Evolutionary conservation across 2,888 invertebrate genomes (phyloP).

Genomic region (Alloplasta piceator): DNA sequence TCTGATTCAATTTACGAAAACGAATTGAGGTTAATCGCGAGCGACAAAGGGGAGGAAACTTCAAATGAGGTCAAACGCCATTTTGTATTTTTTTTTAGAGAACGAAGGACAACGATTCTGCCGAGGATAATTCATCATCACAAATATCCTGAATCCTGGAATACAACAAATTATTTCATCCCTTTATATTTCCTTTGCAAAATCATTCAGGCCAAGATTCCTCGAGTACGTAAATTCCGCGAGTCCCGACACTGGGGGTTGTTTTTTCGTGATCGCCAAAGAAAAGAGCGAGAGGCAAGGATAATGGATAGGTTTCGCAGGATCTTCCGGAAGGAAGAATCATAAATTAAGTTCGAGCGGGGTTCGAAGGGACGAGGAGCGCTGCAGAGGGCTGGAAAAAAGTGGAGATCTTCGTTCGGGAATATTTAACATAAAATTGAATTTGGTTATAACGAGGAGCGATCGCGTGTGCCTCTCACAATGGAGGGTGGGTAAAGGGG

Average conservation of each 20-base stretch:
- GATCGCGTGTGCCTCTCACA: slow-evolving; percentile 67
- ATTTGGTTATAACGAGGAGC: slow-evolving; percentile 80
- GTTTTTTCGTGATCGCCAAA: neutral
- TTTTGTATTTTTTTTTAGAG: too few species aligned
- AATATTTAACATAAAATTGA: slow-evolving; percentile 81
- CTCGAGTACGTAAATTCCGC: slow-evolving; percentile 43
- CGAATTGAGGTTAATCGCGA: too few species aligned
- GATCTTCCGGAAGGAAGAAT: slow-evolving; percentile 70
- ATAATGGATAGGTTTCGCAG: slow-evolving; percentile 69
- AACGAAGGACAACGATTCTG: too few species aligned
- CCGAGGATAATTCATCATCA: too few species aligned
- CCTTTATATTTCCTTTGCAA: too few species aligned
- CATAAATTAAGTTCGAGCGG: slow-evolving; percentile 77
- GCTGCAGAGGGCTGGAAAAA: slow-evolving; percentile 15
- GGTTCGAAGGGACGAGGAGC: slow-evolving; percentile 49
- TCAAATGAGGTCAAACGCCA: too few species aligned
- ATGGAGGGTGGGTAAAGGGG: slow-evolving; percentile 5
- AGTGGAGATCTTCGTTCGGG: slow-evolving; percentile 73
- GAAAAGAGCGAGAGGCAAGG: slow-evolving; percentile 65
- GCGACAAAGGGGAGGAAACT: too few species aligned
- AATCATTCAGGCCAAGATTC: slow-evolving; percentile 6
- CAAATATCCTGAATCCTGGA: too few species aligned
- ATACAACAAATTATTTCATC: too few species aligned
- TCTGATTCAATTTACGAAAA: slow-evolving; percentile 26
- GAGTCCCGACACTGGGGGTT: neutral